These are phyloP conservation scores for Andrena bicolor DNA, from an alignment of 2,888 invertebrate genomes.

Conservation along the genomic window DNA sequence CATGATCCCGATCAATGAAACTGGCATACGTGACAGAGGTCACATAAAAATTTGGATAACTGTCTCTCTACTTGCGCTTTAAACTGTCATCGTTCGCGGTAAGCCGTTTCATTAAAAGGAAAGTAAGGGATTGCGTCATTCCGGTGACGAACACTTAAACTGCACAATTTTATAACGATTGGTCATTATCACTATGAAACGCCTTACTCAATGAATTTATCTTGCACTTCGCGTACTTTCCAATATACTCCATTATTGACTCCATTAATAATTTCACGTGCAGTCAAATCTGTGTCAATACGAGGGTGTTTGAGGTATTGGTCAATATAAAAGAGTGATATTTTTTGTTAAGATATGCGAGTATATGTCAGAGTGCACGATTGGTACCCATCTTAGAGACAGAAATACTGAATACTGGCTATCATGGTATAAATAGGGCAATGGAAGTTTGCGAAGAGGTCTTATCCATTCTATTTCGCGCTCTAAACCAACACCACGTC, in stretches of 20 bases:
- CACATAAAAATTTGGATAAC: too few species aligned
- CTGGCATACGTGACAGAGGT: too few species aligned
- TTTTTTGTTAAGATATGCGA: constrained; percentile 85
- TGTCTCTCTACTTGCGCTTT: background rate
- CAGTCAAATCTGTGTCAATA: background rate
- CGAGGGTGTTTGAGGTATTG: background rate
- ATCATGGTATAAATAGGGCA: constrained; percentile 87
- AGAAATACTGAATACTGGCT: constrained; percentile 87
- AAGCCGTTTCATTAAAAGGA: constrained; percentile 5
- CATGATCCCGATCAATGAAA: too few species aligned
- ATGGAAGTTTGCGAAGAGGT: constrained; percentile 85
- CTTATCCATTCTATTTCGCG: constrained; percentile 83
- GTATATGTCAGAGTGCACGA: constrained; percentile 87
- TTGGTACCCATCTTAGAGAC: constrained; percentile 91
- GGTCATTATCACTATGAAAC: background rate
- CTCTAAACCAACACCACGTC: constrained; percentile 97
- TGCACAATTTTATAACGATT: background rate
- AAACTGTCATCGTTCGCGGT: background rate
- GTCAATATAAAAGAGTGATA: background rate
- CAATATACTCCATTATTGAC: background rate
- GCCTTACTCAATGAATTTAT: background rate
- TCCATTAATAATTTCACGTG: background rate
- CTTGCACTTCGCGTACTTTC: background rate
- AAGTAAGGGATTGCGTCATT: constrained; percentile 14
- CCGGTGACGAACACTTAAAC: background rate